Evolutionary conservation across 2,797 vertebrate genomes (phyloP), one percentile per base, ranked within the genome.

Genomic region (Pipistrellus pipistrellus): DNA sequence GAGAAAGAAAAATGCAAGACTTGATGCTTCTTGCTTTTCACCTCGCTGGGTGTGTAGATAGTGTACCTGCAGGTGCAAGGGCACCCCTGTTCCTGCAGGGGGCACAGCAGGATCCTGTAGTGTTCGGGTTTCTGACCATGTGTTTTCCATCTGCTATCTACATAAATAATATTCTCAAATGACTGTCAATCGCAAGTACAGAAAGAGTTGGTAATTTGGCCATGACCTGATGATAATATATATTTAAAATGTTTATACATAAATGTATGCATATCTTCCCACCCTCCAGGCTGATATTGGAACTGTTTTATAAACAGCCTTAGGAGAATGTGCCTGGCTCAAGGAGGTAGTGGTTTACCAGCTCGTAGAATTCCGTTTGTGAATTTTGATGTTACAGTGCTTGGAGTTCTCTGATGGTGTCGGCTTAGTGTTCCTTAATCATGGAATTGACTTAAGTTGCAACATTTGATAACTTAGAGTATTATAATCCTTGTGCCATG

Each of bases 131-230:
- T 13, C 46, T 53, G 59, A 90, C 44, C 15, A 2, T 8, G 17
- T 48, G 18, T 83, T 75, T 87, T 72, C 3, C 14, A 51, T 91
- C 51, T 91, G 73, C 75, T 64, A 0, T 78, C 25, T 73, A 62
- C 10, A 27, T 57, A 71, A 59, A 83, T 90, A 23, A 66, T 81
- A 80, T 82, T 82, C 35, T 91, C 32, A 66, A n/a, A 18, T 69
- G 69, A 17, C 18, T 84, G 0, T 59, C 35, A 44, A 9, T 35
- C 41, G 41, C 46, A 77, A 48, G 18, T 46, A 32, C 5, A 82
- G 66, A 90, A 89, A 75, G 18, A 75, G 62, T 71, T 81, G 68
- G 38, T 91, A 48, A 84, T 89, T 66, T 87, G 41, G 41, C 68
- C 57, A 59, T 13, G 78, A 44, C 35, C 32, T 62, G 75, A 66